Evolutionary conservation across 2,888 invertebrate genomes (phyloP), one percentile per base, ranked within the genome.

Genomic region (Latrodectus hesperus): DNA sequence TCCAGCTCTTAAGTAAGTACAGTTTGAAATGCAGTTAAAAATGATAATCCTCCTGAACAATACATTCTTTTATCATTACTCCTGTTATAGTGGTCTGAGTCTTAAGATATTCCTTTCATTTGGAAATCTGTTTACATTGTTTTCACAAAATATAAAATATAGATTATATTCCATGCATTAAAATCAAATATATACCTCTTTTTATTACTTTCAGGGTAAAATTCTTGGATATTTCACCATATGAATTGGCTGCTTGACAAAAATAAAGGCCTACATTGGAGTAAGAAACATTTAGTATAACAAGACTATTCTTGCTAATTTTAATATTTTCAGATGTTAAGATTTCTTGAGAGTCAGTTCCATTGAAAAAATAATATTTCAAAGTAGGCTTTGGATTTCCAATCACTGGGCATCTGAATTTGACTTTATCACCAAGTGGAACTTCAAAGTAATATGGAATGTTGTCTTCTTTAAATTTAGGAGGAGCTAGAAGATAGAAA

Each of bases 171-270:
- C 22, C 22, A 22, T 22, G 22, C 22, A 22, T 22, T 55, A 55
- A 11, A 55, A 55, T 12, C 14, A 55, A 16, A 14, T 11, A 49
- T 65, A 49, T 49, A 26, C 11, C 14, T 76, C 5, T 72, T 83
- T 80, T 52, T 84, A 86, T 86, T 22, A 85, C 70, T 55, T 75
- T 60, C 9, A 89, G 65, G 1, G 89, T 89, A 68, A 87, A 89
- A 52, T 89, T 87, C 53, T 79, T 78, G 53, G 70, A 70, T 26
- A 89, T 26, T 11, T 51, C 26, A 12, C 88, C 89, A 22, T 67
- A 51, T 14, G 16, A 38, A 53, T 84, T 89, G 67, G 12, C 51
- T 3, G 84, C 88, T 51, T 74, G 68, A 68, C 89, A 89, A 8
- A 52, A 70, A 64, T 89, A 89, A 5, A 78, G n/a, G 11, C 84